phyloP scores from a whole-genome alignment of 2,113 vertebrate species.

The Myotis yumanensis region DNA sequence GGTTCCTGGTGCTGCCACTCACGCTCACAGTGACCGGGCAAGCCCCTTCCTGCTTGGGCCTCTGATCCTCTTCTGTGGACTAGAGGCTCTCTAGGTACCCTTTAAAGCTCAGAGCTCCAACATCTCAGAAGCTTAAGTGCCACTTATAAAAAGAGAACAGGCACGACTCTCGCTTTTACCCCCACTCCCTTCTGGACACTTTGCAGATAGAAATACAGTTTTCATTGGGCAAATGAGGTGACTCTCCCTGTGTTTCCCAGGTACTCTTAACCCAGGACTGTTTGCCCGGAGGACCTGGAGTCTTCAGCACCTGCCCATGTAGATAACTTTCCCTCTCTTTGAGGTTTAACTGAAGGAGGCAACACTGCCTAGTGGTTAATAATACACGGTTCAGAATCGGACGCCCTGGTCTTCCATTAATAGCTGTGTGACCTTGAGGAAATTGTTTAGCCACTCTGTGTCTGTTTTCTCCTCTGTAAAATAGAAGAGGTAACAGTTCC shows the following conservation, averaged over 20 bases:
- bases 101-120: neutral
- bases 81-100: neutral
- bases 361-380: neutral
- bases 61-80: neutral
- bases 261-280: neutral
- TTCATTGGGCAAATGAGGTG: neutral
- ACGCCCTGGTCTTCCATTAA: neutral
- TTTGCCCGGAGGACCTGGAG: neutral
- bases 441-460: neutral
- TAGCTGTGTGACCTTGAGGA: neutral
- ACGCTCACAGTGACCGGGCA: neutral
- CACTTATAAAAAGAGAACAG: neutral
- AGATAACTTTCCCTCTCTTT: neutral
- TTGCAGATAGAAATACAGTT: neutral
- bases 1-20: neutral
- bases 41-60: neutral
- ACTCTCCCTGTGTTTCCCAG: neutral
- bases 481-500: neutral
- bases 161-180: neutral
- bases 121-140: neutral
- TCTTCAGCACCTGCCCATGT: neutral
- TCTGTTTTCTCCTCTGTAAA: slow-evolving; percentile 4
- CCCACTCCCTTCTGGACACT: neutral
- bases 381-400: neutral
- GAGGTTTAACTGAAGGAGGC: neutral